phyloP scores from a whole-genome alignment of 2,888 invertebrate species.

The Ferrisia virgata region DNA sequence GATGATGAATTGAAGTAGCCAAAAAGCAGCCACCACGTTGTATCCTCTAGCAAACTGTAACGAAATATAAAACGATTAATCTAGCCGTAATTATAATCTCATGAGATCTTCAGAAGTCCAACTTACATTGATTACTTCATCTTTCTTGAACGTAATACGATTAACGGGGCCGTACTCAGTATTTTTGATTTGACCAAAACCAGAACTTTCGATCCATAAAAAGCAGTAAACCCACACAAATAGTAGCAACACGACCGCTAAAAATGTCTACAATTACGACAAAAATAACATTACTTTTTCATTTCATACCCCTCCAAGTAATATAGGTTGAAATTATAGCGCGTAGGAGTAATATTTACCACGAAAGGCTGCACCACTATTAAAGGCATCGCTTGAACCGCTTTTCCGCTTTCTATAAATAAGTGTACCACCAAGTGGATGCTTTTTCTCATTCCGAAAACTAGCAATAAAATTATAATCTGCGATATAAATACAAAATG shows the following conservation, averaged over 20 bases:
- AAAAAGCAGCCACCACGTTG: slow-evolving; percentile 62
- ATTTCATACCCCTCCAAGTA: background rate
- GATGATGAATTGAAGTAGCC: slow-evolving; percentile 65
- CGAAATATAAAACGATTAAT: background rate
- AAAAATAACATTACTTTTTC: background rate
- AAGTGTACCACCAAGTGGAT: slow-evolving; percentile 63
- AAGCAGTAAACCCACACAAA: slow-evolving; percentile 61
- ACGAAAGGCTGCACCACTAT: slow-evolving; percentile 62
- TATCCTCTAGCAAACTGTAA: slow-evolving; percentile 55
- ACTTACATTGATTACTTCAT: slow-evolving; percentile 54
- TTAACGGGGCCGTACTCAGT: background rate
- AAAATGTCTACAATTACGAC: slow-evolving; percentile 57
- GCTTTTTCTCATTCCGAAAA: slow-evolving; percentile 62
- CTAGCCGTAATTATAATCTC: too few relatives aligned
- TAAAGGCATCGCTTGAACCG: slow-evolving; percentile 61
- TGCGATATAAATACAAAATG: slow-evolving; percentile 49
- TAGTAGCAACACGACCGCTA: slow-evolving; percentile 57
- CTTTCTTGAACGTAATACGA: slow-evolving; percentile 53
- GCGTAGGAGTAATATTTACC: slow-evolving; percentile 55
- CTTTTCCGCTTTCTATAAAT: slow-evolving; percentile 67
- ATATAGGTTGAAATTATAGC: too few relatives aligned
- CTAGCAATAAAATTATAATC: slow-evolving; percentile 58
- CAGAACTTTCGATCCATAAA: slow-evolving; percentile 64
- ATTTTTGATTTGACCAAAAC: slow-evolving; percentile 53
- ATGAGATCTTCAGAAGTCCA: too few relatives aligned